A percentile compares a stretch with the other conserved stretches of the same genome.
These are phyloP conservation scores for Macropus fuliginosus DNA, from an alignment of 2,797 vertebrate species.

Conservation along the genomic window DNA sequence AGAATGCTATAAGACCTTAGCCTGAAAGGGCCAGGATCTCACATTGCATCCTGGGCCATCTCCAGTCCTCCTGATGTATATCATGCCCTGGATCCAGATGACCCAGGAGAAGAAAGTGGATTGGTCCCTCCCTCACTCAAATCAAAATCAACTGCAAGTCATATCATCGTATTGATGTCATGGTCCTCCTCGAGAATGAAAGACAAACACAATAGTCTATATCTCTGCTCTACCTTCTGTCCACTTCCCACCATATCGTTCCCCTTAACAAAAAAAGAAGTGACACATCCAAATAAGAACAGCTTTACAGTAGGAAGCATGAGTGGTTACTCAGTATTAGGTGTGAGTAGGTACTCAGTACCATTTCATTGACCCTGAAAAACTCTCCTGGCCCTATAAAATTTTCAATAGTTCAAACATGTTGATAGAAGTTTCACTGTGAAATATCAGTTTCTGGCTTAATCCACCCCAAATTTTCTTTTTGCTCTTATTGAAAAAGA, in stretches of 20 bases:
- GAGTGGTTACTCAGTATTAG: background rate
- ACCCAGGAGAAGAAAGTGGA: too few relatives aligned
- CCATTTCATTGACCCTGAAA: background rate
- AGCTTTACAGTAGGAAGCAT: background rate
- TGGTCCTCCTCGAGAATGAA: too few relatives aligned
- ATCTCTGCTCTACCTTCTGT: background rate
- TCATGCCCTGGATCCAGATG: too few relatives aligned
- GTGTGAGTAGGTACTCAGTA: too few relatives aligned
- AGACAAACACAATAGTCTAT: background rate
- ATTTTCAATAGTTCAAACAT: background rate
- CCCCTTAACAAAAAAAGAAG: background rate
- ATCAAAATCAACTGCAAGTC: too few relatives aligned
- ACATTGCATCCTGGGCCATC: too few relatives aligned
- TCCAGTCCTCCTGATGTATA: too few relatives aligned
- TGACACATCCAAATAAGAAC: background rate
- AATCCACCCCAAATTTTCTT: background rate
- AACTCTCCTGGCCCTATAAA: background rate
- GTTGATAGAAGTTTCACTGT: background rate
- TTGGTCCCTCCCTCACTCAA: too few relatives aligned
- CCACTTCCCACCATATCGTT: background rate
- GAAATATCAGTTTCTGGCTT: background rate
- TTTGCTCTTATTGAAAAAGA: background rate
- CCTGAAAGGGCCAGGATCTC: too few relatives aligned
- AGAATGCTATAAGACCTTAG: too few relatives aligned
- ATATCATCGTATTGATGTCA: too few relatives aligned